These are phyloP conservation scores for Alethe castanea DNA, from an alignment of 2,113 vertebrate species.

Conservation along the genomic window DNA sequence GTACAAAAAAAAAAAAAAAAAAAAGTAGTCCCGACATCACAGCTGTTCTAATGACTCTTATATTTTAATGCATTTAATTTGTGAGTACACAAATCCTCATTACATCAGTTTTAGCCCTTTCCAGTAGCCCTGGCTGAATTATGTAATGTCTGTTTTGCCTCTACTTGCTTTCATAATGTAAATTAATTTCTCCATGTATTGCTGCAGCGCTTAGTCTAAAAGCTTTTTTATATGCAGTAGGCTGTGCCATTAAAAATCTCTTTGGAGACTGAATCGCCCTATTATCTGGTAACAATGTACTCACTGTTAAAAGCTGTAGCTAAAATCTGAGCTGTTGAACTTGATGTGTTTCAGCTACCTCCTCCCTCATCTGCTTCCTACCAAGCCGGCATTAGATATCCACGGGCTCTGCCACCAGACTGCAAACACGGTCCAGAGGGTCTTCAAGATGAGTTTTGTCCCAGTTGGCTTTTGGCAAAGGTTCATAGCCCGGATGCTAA, in stretches of 20 bases:
- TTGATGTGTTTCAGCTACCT: slow-evolving; percentile 83
- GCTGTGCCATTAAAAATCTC: slow-evolving; percentile 48
- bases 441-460: slow-evolving; percentile 98
- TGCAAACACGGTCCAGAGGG: slow-evolving; percentile 87
- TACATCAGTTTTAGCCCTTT: slow-evolving; percentile 12
- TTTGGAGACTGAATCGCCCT: slow-evolving; percentile 11
- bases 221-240: slow-evolving; percentile 53
- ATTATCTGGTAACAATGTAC: slow-evolving; percentile 32
- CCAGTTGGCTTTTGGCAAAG: slow-evolving; percentile 96
- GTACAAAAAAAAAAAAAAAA: neutral
- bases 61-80: slow-evolving; percentile 27
- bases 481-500: slow-evolving; percentile 96
- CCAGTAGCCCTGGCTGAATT: slow-evolving; percentile 31
- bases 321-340: neutral
- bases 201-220: slow-evolving; percentile 9
- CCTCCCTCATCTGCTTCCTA: slow-evolving; percentile 92
- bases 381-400: slow-evolving; percentile 91
- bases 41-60: slow-evolving; percentile 7
- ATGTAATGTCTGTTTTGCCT: slow-evolving; percentile 54
- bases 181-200: slow-evolving; percentile 46
- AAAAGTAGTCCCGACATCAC: neutral
- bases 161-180: slow-evolving; percentile 28
- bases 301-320: neutral
- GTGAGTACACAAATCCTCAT: slow-evolving; percentile 32
- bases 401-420: slow-evolving; percentile 80